These are phyloP conservation scores for Drosophila yooni DNA, from an alignment of 2,888 invertebrate genomes.

Conservation along the genomic window DNA sequence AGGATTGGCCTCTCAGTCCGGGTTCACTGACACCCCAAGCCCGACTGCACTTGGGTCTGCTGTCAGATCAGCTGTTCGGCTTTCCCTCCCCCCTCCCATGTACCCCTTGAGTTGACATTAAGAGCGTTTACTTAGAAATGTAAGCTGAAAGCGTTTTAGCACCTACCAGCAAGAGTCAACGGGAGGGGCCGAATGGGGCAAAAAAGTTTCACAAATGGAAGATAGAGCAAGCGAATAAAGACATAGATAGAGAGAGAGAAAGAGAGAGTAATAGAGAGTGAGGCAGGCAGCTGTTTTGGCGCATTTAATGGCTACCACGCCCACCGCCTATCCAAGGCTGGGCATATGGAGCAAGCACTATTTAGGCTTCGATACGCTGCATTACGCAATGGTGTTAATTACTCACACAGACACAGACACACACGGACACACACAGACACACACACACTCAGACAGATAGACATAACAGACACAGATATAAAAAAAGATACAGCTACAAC, in stretches of 20 bases:
- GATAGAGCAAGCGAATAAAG: conserved; percentile 2
- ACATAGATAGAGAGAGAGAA: background rate
- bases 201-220: conserved; percentile 46
- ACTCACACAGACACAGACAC: conserved; percentile 66
- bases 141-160: conserved; percentile 63
- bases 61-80: conserved; percentile 38
- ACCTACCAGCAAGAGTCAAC: conserved; percentile 32
- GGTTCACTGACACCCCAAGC: conserved; percentile 63
- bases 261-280: conserved; percentile 20
- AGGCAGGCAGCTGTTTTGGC: conserved; percentile 41
- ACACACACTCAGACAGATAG: conserved; percentile 52
- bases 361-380: conserved; percentile 84
- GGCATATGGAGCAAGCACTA: conserved; percentile 80
- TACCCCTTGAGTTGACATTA: conserved; percentile 44
- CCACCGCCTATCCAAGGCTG: conserved; percentile 46
- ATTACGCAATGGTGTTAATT: conserved; percentile 85
- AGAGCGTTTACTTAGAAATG: conserved; percentile 60
- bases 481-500: conserved; percentile 30
- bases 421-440: conserved; percentile 11
- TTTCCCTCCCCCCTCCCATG: background rate
- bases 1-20: conserved; percentile 40
- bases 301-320: conserved; percentile 69
- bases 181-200: conserved; percentile 24
- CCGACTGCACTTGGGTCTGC: conserved; percentile 8
- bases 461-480: conserved; percentile 49